A percentile compares a stretch with the other conserved stretches of the same genome.
phyloP scores from a whole-genome alignment of 2,888 invertebrate genomes.

The Zootermopsis nevadensis region DNA sequence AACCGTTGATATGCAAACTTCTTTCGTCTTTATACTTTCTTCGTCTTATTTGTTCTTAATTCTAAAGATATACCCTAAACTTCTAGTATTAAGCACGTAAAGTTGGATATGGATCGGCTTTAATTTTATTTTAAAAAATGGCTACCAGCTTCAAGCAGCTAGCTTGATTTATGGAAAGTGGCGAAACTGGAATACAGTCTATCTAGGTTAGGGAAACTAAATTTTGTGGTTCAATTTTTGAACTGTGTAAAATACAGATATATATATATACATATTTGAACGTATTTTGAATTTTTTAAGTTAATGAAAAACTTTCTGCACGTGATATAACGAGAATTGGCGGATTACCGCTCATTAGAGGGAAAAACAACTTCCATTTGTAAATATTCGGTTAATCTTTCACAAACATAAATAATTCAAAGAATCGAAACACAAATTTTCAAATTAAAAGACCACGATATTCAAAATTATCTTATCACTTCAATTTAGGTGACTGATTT shows the following conservation, averaged over 20 bases:
- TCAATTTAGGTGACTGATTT: no score
- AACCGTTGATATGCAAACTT: neutral
- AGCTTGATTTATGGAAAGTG: neutral
- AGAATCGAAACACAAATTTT: neutral
- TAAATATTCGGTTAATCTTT: constrained; percentile 1
- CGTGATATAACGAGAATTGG: no score
- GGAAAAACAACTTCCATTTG: neutral
- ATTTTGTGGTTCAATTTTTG: neutral
- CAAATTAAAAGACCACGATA: no score
- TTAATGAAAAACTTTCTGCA: neutral
- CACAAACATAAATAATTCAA: neutral
- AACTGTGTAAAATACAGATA: neutral
- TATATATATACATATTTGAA: neutral
- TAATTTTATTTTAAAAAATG: neutral
- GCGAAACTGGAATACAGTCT: neutral
- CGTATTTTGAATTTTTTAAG: neutral
- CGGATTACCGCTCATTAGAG: neutral
- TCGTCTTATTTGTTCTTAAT: neutral
- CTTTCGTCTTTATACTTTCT: neutral
- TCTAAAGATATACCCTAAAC: neutral
- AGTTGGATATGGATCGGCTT: neutral
- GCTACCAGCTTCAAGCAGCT: neutral
- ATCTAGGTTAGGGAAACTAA: neutral
- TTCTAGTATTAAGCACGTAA: neutral
- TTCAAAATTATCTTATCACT: no score